Percentiles rank a stretch among this genome's conserved stretches.
Conservation (phyloP, 2,888 invertebrate species). For the Phrixothrix hirtus region DNA sequence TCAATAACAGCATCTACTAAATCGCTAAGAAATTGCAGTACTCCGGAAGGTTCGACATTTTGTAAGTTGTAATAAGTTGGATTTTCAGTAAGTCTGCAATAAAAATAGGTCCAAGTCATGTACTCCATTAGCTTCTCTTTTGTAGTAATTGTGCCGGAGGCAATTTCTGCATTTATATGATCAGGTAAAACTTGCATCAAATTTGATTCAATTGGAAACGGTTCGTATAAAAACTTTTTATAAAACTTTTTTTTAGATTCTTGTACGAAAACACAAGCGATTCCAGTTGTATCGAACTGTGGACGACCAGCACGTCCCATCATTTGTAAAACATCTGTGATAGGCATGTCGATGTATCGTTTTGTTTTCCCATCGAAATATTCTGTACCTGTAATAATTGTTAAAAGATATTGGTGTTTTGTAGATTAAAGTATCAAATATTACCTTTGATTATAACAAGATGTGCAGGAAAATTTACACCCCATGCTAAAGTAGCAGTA, state of each 20-base stretch:
- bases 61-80: slow-evolving; percentile 88
- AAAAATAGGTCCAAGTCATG: slow-evolving; percentile 98
- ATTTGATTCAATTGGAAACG: slow-evolving; percentile 98
- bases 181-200: slow-evolving; percentile 89
- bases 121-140: slow-evolving; percentile 95
- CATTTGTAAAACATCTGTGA: slow-evolving; percentile 99
- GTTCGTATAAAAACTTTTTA: slow-evolving; percentile 98
- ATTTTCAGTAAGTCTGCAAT: slow-evolving; percentile 87
- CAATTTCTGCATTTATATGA: slow-evolving; percentile 96
- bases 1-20: slow-evolving; percentile 79
- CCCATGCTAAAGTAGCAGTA: slow-evolving; percentile 98
- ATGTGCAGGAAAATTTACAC: slow-evolving; percentile 98
- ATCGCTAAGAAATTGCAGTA: slow-evolving; percentile 77
- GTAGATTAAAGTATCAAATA: neutral
- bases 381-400: slow-evolving; percentile 81
- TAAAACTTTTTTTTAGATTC: slow-evolving; percentile 99
- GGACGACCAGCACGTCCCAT: slow-evolving; percentile 99
- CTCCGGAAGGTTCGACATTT: slow-evolving; percentile 66
- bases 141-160: slow-evolving; percentile 91
- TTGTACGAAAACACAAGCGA: slow-evolving; percentile 87
- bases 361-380: slow-evolving; percentile 97
- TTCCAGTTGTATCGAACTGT: slow-evolving; percentile 92
- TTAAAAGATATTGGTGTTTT: neutral
- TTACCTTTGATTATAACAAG: slow-evolving; percentile 87
- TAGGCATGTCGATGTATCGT: slow-evolving; percentile 98